Base-by-base conservation (phyloP, 2,113 vertebrate genomes). In the Osmerus mordax region DNA sequence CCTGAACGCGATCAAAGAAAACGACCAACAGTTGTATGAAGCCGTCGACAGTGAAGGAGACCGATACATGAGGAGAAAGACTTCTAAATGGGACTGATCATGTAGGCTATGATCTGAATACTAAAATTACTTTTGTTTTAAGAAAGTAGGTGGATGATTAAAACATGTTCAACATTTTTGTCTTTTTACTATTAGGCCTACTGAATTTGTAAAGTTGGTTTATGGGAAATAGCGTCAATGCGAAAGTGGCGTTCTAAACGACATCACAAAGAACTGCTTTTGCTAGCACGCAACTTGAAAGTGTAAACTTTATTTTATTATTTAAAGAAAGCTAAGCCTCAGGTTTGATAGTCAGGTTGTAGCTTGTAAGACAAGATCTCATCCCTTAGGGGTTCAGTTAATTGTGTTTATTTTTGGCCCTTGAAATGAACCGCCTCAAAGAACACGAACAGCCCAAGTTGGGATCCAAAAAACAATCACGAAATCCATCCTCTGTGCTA, bases 71-170 rank as follows among this genome's bases (percentile, higher is more conserved):
- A 94, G 93, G 80, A 94, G 92, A 78, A 97, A 91, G 83, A 91
- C 91, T 8, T 98, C 96, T 36, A 97, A 94, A 81, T 99, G 97
- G 97, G 96, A 97, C 88, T 98, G 81, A 94, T 16, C 12, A 13
- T 19, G 58, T 13, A 21, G 32, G 2, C 54, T 18, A 0, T 23
- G 23, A 23, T 4, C 2, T 63, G 13, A 56, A 4, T 54, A 29
- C 32, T 36, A 47, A 41, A 36, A 65, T 36, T 51, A 12, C 11
- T 36, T 51, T 47, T 1, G 64, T 3, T 1, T 28, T 2, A 62
- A 62, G 19, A 15, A 9, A 62, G 13, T 28, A 4, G 9, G 15
- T 65, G n/a, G 36, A n/a, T 19, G 60, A 28, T 28, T 62, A 62
- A 62, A 62, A 62, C 9, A 19, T 18, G 55, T 59, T 0, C 0